phyloP scores from a whole-genome alignment of 2,888 invertebrate genomes.

The Fragum sueziense region DNA sequence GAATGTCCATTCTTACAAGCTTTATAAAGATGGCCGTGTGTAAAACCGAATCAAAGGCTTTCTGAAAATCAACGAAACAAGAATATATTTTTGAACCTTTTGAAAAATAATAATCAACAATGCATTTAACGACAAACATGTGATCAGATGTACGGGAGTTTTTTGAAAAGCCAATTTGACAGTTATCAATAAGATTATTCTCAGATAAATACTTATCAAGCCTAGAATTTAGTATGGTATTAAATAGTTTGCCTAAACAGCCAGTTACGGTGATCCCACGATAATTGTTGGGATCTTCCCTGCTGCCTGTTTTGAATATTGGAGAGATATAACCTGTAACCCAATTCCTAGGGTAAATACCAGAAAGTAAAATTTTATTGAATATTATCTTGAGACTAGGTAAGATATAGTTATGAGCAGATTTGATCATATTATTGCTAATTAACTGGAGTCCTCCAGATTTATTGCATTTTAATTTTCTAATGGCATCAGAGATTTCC shows the following conservation, averaged over 20 bases:
- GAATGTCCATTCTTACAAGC: not conserved
- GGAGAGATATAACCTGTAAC: conserved; percentile 13
- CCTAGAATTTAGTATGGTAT: not conserved
- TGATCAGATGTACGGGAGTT: not conserved
- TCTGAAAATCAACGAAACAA: not conserved
- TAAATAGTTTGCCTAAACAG: conserved; percentile 19
- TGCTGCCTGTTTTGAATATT: conserved; percentile 1
- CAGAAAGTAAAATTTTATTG: conserved; percentile 2
- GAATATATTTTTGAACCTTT: too few relatives aligned
- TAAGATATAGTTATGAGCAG: too few relatives aligned
- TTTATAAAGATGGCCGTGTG: conserved; percentile 9
- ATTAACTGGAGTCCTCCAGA: conserved; percentile 9
- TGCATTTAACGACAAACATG: not conserved
- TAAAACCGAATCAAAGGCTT: conserved; percentile 20
- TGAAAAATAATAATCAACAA: too few relatives aligned
- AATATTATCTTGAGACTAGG: not conserved
- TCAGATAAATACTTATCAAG: not conserved
- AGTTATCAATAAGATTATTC: not conserved
- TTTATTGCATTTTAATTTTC: conserved; percentile 8
- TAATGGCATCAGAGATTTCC: not conserved
- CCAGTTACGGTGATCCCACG: conserved; percentile 15
- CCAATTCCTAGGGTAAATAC: conserved; percentile 12
- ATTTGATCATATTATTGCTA: conserved; percentile 16
- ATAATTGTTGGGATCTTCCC: conserved; percentile 5
- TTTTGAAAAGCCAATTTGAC: not conserved